Conservation (phyloP, 1,140 invertebrate species). For the Penaeus vannamei region DNA sequence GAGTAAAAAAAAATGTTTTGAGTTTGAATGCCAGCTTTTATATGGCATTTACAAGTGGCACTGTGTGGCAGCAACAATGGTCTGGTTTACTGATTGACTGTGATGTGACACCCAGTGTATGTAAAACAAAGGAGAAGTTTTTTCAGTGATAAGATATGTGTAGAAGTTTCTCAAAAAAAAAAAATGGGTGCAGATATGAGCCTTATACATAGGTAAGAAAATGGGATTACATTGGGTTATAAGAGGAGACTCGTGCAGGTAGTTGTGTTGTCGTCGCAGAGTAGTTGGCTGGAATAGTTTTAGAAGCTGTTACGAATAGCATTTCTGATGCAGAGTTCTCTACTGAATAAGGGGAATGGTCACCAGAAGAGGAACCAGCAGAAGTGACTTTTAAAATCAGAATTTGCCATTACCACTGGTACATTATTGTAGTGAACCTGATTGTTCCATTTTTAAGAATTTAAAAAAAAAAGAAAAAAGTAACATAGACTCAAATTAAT, state of each 20-base stretch:
- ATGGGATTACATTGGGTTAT: background rate
- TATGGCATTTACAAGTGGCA: constrained; percentile 9
- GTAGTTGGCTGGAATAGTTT: constrained; percentile 21
- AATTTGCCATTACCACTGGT: constrained; percentile 21
- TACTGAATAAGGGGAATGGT: too few relatives aligned
- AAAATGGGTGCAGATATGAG: background rate
- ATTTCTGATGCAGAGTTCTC: background rate
- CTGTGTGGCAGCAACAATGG: constrained; percentile 29
- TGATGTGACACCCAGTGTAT: constrained; percentile 9
- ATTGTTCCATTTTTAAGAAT: constrained; percentile 40
- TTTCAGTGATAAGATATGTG: too few relatives aligned
- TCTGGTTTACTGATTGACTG: background rate
- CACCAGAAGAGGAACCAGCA: too few relatives aligned
- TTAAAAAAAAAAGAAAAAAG: constrained; percentile 44
- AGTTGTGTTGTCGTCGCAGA: constrained; percentile 19
- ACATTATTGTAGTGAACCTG: constrained; percentile 41
- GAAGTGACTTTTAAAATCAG: too few relatives aligned
- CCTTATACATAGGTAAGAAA: too few relatives aligned
- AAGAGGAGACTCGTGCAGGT: background rate
- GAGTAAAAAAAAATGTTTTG: background rate
- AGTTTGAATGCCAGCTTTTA: constrained; percentile 1
- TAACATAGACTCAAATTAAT: constrained; percentile 36
- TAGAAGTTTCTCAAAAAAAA: background rate
- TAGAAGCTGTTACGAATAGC: constrained; percentile 2
- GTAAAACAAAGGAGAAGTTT: background rate